Percentiles rank a stretch among this genome's conserved stretches.
Evolutionary conservation across 2,113 vertebrate genomes (phyloP).

Genomic region (Deroptyus accipitrinus): DNA sequence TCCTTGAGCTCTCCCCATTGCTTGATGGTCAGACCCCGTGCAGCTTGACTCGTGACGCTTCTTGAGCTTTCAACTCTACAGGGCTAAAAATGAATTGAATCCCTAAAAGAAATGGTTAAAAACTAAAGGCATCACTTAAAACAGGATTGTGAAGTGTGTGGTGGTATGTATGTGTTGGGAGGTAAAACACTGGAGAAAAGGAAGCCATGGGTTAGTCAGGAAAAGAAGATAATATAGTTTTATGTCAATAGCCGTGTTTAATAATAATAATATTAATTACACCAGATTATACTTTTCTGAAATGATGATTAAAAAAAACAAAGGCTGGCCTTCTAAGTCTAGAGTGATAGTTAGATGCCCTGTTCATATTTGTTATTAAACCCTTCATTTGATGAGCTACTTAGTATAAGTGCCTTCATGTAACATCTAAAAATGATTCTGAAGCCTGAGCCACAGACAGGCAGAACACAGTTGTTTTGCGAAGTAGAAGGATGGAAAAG

Average conservation of each 20-base stretch:
- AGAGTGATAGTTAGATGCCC: background rate
- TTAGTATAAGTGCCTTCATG: background rate
- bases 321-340: background rate
- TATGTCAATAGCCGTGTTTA: background rate
- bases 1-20: background rate
- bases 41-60: background rate
- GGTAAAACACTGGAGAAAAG: background rate
- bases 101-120: background rate
- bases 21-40: accelerated
- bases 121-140: background rate
- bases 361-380: background rate
- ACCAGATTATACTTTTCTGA: background rate
- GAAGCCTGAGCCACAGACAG: background rate
- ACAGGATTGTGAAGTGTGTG: accelerated
- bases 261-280: background rate
- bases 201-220: background rate
- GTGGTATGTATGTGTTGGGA: background rate
- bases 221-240: background rate
- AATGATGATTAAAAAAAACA: background rate
- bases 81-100: background rate
- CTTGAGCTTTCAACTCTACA: background rate
- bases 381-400: background rate
- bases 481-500: background rate
- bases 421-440: background rate
- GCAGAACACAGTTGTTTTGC: background rate